Conservation (phyloP, 2,797 vertebrate genomes). For the Xenopus petersii region DNA sequence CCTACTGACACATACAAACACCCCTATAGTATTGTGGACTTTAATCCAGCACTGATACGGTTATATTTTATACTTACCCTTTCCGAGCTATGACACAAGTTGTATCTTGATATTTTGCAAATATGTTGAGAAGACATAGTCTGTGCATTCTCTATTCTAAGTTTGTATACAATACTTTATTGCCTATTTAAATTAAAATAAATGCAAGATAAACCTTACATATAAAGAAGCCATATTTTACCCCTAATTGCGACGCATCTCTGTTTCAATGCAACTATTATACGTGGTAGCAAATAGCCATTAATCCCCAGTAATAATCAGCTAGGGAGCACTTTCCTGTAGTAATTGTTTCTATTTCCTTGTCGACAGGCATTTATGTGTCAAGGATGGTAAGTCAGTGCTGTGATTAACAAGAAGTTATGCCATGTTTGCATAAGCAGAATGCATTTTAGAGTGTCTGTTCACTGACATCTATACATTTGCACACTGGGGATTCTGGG, state of each 20-base stretch:
- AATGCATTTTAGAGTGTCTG: too few relatives aligned
- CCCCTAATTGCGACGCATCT: neutral
- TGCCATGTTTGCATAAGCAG: neutral
- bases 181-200: neutral
- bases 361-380: neutral
- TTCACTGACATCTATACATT: too few relatives aligned
- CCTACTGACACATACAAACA: too few relatives aligned
- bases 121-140: too few relatives aligned
- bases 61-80: too few relatives aligned
- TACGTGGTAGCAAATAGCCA: neutral
- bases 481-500: too few relatives aligned
- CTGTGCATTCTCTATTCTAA: neutral
- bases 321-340: neutral
- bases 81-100: too few relatives aligned
- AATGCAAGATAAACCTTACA: neutral
- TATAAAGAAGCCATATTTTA: neutral
- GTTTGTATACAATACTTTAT: neutral
- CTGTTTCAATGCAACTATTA: neutral
- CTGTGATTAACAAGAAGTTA: neutral
- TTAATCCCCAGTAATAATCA: slow-evolving; percentile 3
- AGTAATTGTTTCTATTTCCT: neutral
- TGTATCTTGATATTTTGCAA: too few relatives aligned
- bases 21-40: too few relatives aligned
- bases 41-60: too few relatives aligned
- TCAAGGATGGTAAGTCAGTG: neutral